phyloP scores from a whole-genome alignment of 2,888 invertebrate species.

The Tenthredo amoena region DNA sequence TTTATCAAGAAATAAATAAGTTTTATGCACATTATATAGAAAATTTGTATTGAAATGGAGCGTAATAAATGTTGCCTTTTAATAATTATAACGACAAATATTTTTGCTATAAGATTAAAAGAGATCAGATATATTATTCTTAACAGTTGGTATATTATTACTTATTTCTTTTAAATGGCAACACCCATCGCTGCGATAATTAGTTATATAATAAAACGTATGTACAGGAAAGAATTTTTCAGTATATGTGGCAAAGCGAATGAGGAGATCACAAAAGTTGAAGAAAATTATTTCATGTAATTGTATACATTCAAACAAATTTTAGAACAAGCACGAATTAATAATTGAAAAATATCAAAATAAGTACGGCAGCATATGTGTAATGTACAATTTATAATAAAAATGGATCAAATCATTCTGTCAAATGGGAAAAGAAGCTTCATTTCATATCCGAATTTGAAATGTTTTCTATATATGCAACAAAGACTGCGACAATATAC shows the following conservation, averaged over 20 bases:
- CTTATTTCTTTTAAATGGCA: constrained; percentile 60
- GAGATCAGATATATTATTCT: neutral
- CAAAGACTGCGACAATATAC: neutral
- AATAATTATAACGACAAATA: constrained; percentile 48
- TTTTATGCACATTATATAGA: constrained; percentile 55
- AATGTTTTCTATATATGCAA: neutral
- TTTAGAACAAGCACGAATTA: constrained; percentile 70
- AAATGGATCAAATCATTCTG: constrained; percentile 68
- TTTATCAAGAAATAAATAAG: constrained; percentile 41
- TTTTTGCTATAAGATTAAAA: neutral
- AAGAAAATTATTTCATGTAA: constrained; percentile 58
- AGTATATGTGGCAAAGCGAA: constrained; percentile 64
- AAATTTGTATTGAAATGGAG: constrained; percentile 56
- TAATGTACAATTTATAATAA: constrained; percentile 62
- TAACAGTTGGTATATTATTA: neutral
- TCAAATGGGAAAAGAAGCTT: constrained; percentile 57
- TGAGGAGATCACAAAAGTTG: constrained; percentile 66
- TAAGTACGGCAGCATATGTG: constrained; percentile 62
- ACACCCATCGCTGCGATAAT: constrained; percentile 61
- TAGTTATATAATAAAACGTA: constrained; percentile 50
- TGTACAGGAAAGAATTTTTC: constrained; percentile 58
- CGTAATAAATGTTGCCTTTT: constrained; percentile 64
- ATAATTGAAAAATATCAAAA: constrained; percentile 60
- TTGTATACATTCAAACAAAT: constrained; percentile 64
- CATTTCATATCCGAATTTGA: neutral